Evolutionary conservation across 2,888 invertebrate genomes (phyloP).

Genomic region (Labia minor): DNA sequence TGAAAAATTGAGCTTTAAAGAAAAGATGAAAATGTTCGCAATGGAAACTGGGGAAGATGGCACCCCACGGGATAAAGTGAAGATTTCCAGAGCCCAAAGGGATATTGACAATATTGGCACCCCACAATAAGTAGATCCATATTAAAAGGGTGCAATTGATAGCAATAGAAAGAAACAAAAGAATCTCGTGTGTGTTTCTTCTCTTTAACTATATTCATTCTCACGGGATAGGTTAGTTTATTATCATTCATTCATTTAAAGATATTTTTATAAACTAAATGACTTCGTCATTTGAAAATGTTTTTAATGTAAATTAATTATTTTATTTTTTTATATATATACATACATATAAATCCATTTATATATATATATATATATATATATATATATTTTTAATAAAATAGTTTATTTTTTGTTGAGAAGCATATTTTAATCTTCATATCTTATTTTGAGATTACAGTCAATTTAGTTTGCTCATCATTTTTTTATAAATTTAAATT

Average conservation of each 20-base stretch:
- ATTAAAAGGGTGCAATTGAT: not conserved
- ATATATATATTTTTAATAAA: not conserved
- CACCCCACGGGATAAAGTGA: constrained; percentile 89
- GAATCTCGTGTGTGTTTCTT: not conserved
- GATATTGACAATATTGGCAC: constrained; percentile 66
- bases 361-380: not conserved
- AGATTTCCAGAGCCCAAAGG: constrained; percentile 89
- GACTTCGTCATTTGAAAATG: not conserved
- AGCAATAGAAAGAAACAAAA: not conserved
- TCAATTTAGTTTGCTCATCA: constrained; percentile 13
- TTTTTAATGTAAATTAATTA: too few species aligned
- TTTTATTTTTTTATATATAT: not conserved
- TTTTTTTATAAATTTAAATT: not conserved
- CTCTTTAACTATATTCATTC: not conserved
- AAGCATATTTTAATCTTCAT: not conserved
- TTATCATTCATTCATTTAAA: not conserved
- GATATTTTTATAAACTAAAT: not conserved
- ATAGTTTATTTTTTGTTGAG: not conserved
- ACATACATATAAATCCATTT: not conserved
- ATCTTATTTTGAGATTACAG: not conserved
- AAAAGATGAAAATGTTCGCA: constrained; percentile 99
- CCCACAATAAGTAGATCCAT: constrained; percentile 16
- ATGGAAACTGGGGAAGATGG: constrained; percentile 87
- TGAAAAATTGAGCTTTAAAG: constrained; percentile 91
- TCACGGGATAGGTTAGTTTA: not conserved